These are phyloP conservation scores for Parazoanthus swiftii DNA, from an alignment of 92 coral and sea anemone species.

Conservation along the genomic window DNA sequence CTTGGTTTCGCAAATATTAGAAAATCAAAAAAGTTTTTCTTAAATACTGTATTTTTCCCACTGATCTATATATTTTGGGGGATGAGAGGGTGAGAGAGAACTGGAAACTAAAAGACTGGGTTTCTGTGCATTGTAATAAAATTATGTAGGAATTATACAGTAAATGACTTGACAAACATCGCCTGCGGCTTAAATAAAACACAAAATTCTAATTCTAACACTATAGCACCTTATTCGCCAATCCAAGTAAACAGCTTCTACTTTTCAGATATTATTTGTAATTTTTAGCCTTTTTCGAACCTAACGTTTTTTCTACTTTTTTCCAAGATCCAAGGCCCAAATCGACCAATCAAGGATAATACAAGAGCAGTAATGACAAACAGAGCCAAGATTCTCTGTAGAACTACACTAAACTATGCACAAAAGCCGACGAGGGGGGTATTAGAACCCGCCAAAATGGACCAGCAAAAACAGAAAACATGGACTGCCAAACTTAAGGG, in stretches of 20 bases:
- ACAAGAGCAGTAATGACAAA: slow-evolving; percentile 10
- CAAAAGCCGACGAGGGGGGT: not conserved
- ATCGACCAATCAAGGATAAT: slow-evolving; percentile 36
- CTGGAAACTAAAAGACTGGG: slow-evolving; percentile 19
- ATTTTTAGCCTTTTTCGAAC: slow-evolving; percentile 8
- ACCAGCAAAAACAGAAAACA: not conserved
- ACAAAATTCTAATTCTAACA: slow-evolving; percentile 64
- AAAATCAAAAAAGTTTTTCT: not conserved
- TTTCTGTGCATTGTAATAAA: slow-evolving; percentile 44
- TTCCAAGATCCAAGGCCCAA: slow-evolving; percentile 30
- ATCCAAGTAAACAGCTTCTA: slow-evolving; percentile 54
- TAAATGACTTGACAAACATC: slow-evolving; percentile 45
- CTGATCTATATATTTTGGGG: not conserved
- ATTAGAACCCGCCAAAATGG: slow-evolving; percentile 9
- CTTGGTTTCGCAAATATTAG: slow-evolving; percentile 41
- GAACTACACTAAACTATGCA: not conserved
- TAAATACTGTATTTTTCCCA: not conserved
- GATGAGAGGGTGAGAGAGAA: not conserved
- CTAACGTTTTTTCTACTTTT: slow-evolving; percentile 7
- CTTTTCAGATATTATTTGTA: not conserved
- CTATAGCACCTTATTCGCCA: slow-evolving; percentile 60
- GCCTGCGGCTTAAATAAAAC: slow-evolving; percentile 52
- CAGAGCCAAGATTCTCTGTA: slow-evolving; percentile 4
- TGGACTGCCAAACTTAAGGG: not conserved
- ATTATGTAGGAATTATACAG: slow-evolving; percentile 52